These are phyloP conservation scores for Thymelicus acteon DNA, from an alignment of 2,888 invertebrate genomes.

Conservation along the genomic window DNA sequence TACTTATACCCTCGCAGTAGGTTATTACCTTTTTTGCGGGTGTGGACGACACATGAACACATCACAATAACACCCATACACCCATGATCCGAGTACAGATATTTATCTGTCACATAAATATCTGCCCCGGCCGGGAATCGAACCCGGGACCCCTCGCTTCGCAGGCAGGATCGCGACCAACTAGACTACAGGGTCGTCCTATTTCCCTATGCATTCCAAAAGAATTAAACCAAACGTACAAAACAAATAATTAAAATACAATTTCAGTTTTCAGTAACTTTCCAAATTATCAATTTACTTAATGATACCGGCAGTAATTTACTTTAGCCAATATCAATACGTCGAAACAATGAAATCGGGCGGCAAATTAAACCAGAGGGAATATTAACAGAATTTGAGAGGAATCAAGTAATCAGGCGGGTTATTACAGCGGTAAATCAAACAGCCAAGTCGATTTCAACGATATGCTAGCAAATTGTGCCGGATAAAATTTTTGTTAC, in stretches of 20 bases:
- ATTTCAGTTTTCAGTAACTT: constrained; percentile 27
- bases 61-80: too few relatives aligned
- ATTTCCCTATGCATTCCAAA: background rate
- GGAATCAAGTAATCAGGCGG: constrained; percentile 43
- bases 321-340: constrained; percentile 38
- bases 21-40: too few relatives aligned
- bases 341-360: constrained; percentile 37
- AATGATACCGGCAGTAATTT: constrained; percentile 35
- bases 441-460: constrained; percentile 66
- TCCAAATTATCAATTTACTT: constrained; percentile 36
- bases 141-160: too few relatives aligned
- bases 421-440: constrained; percentile 59
- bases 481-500: constrained; percentile 60
- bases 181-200: too few relatives aligned
- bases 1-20: too few relatives aligned
- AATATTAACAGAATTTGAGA: constrained; percentile 43
- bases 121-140: too few relatives aligned
- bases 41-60: too few relatives aligned
- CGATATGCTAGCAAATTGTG: background rate
- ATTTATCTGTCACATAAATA: too few relatives aligned
- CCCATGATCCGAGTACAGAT: too few relatives aligned
- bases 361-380: constrained; percentile 37
- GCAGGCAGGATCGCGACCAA: too few relatives aligned
- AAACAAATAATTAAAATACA: constrained; percentile 13
- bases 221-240: constrained; percentile 5